Conservation (phyloP, 2,113 vertebrate species). For the Hystrix cristata region DNA sequence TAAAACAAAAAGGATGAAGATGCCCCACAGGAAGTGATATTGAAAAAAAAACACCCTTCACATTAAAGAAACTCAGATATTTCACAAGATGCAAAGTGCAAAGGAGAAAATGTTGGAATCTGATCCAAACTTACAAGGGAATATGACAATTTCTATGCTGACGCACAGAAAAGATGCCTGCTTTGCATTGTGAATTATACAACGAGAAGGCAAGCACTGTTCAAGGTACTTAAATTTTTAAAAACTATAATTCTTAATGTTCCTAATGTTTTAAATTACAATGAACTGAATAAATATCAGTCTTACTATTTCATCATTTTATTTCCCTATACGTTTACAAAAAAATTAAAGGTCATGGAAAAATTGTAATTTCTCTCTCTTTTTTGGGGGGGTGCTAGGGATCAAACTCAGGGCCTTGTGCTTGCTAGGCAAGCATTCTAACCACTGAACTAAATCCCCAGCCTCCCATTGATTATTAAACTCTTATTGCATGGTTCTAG, state of each 20-base stretch:
- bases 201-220: neutral
- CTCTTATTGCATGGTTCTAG: neutral
- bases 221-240: neutral
- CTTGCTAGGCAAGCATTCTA: too few species aligned
- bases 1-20: slow-evolving; percentile 48
- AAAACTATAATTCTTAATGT: slow-evolving; percentile 29
- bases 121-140: slow-evolving; percentile 42
- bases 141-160: slow-evolving; percentile 48
- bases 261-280: slow-evolving; percentile 26
- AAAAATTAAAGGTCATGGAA: slow-evolving; percentile 15
- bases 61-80: slow-evolving; percentile 40
- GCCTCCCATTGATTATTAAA: neutral
- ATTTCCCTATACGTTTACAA: slow-evolving; percentile 40
- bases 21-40: neutral
- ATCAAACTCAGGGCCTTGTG: too few species aligned
- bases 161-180: neutral
- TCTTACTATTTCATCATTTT: slow-evolving; percentile 50
- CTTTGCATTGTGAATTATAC: slow-evolving; percentile 49
- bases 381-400: too few species aligned
- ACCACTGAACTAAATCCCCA: too few species aligned
- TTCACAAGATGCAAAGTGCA: slow-evolving; percentile 55
- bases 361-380: neutral
- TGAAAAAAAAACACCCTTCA: neutral
- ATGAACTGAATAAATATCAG: slow-evolving; percentile 42
- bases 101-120: slow-evolving; percentile 38